Percentiles rank a stretch among this genome's conserved stretches.
Evolutionary conservation across 2,888 invertebrate genomes (phyloP).

Genomic region (Bugula neritina): DNA sequence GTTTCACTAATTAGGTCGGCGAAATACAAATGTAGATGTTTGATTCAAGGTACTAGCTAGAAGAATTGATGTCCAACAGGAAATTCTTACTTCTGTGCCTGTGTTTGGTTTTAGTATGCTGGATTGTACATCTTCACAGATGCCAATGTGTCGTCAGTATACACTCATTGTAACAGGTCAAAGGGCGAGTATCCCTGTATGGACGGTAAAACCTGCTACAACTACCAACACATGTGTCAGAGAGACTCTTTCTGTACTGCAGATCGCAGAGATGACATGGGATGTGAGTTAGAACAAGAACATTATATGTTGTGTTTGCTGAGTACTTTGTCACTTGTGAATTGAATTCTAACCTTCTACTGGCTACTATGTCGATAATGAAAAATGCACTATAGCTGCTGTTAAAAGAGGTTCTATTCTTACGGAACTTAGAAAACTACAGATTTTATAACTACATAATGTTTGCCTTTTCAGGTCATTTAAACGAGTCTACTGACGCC

Average conservation of each 20-base stretch:
- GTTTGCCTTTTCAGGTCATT: slow-evolving; percentile 7
- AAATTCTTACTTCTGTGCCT: not conserved
- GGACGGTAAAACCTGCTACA: slow-evolving; percentile 66
- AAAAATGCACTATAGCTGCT: no score
- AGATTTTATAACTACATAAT: no score
- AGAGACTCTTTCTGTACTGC: slow-evolving; percentile 72
- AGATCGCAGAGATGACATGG: slow-evolving; percentile 51
- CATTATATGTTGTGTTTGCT: not conserved
- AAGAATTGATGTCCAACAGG: no score
- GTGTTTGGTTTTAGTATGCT: slow-evolving; percentile 55
- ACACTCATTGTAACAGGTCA: slow-evolving; percentile 36
- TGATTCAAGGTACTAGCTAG: no score
- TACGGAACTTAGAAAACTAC: no score
- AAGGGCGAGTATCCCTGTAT: slow-evolving; percentile 75
- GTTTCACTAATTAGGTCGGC: no score
- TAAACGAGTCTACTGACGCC: not conserved
- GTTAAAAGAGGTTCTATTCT: no score
- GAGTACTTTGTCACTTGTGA: no score
- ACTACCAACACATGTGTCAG: slow-evolving; percentile 71
- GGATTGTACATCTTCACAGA: slow-evolving; percentile 87
- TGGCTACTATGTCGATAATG: no score
- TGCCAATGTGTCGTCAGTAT: slow-evolving; percentile 58
- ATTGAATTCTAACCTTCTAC: no score
- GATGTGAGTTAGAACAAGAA: slow-evolving; percentile 33
- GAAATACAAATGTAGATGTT: no score